Base-by-base conservation (phyloP, 2,113 vertebrate genomes). In the Toxotes chatareus region DNA sequence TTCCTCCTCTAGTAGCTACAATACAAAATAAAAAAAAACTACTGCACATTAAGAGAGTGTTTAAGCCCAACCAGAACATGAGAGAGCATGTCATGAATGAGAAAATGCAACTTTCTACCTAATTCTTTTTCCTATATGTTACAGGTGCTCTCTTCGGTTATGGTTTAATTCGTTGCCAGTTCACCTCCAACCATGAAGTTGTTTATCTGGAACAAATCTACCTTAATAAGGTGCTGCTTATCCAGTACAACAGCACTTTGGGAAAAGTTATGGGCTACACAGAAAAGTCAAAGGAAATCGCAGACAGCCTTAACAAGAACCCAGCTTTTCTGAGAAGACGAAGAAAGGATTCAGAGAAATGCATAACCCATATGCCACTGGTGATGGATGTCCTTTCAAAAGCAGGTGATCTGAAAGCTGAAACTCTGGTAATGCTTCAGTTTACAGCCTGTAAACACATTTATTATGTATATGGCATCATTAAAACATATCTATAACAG, bases 201-300 rank as follows among this genome's bases (percentile, higher is more conserved):
- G 23, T 85, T 49, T 83, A 76, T 56, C 19, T 88, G 53, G 59
- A 9, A 34, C 59, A 86, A n/a, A 0, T 81, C 38, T 76, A 49
- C 80, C 77, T 77, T 1, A 89, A 90, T 27, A 91, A 88, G 55
- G 2, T 73, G 12, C n/a, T 90, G 14, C 1, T 75, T 6, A 12
- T 0, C 0, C 55, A 86, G 17, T 90, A 82, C 67, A 90, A 85
- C 83, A 86, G 83, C 88, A 86, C 83, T 16, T 11, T 49, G 68
- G 81, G 76, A 31, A 85, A 88, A 13, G 80, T 16, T 49, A 60
- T 13, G 0, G 87, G 83, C 56, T 80, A 63, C 79, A 88, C 68
- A 1, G 4, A 62, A 8, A 74, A 7, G 11, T 0, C 32, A 16
- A 55, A 17, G 36, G 9, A 63, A 4, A 0, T 87, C 46, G 71